Evolutionary conservation across 2,888 invertebrate genomes (phyloP).

Genomic region (Julus scandinavius): DNA sequence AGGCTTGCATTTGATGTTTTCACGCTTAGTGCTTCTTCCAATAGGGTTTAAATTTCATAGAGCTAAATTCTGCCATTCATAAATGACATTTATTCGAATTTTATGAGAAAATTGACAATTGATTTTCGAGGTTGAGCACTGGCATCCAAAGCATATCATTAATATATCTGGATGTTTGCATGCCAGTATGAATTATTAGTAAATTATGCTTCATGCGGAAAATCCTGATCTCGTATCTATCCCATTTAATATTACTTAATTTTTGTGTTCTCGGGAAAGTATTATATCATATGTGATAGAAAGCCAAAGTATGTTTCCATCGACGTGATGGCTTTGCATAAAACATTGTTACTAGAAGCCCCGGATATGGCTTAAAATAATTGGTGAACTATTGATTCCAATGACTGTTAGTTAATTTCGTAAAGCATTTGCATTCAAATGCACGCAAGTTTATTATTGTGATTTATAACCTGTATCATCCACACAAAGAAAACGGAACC

Average conservation of each 20-base stretch:
- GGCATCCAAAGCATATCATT: slow-evolving; percentile 22
- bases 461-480: background rate
- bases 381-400: background rate
- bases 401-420: background rate
- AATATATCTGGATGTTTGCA: background rate
- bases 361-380: background rate
- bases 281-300: background rate
- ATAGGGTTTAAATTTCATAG: slow-evolving; percentile 23
- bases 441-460: background rate
- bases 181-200: slow-evolving; percentile 16
- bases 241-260: slow-evolving; percentile 24
- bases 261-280: background rate
- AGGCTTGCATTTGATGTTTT: slow-evolving; percentile 1
- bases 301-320: background rate
- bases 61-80: slow-evolving; percentile 50
- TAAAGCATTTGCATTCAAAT: background rate
- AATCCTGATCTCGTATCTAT: background rate
- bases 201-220: slow-evolving; percentile 27
- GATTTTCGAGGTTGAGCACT: slow-evolving; percentile 30
- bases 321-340: slow-evolving; percentile 1
- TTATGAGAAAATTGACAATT: slow-evolving; percentile 37
- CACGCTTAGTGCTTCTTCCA: background rate
- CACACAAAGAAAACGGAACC: too few species aligned
- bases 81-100: slow-evolving; percentile 48
- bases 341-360: background rate